Conservation (phyloP, 2,888 invertebrate species). For the Thereva nobilitata region DNA sequence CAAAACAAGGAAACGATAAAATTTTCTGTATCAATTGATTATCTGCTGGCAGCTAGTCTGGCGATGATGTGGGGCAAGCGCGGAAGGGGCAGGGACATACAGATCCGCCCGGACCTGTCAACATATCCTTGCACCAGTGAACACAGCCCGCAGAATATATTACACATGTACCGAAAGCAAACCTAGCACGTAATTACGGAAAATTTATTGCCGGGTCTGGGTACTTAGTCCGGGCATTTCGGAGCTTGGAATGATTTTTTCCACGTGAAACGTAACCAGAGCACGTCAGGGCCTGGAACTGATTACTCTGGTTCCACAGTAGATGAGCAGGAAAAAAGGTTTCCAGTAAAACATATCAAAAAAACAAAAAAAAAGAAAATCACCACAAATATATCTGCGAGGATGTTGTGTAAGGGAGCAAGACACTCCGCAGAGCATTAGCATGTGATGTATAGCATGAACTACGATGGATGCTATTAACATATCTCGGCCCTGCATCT, state of each 20-base stretch:
- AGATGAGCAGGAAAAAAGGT: not conserved
- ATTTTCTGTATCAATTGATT: too few species aligned
- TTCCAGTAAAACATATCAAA: not conserved
- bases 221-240: slow-evolving; percentile 34
- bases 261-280: slow-evolving; percentile 22
- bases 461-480: slow-evolving; percentile 31
- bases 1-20: too few species aligned
- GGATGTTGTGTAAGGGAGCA: slow-evolving; percentile 7
- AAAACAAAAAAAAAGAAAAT: slow-evolving; percentile 1
- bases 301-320: slow-evolving; percentile 9
- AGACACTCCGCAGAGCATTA: slow-evolving; percentile 22
- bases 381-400: slow-evolving; percentile 11
- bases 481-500: slow-evolving; percentile 22
- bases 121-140: slow-evolving; percentile 33
- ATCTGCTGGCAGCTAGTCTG: not conserved
- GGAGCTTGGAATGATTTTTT: not conserved
- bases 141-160: slow-evolving; percentile 26
- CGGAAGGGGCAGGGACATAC: slow-evolving; percentile 14
- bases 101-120: slow-evolving; percentile 30
- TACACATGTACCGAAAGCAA: slow-evolving; percentile 31
- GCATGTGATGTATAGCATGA: slow-evolving; percentile 31
- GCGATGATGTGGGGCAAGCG: not conserved
- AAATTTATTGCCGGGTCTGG: slow-evolving; percentile 38
- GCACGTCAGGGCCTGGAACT: slow-evolving; percentile 16
- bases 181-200: slow-evolving; percentile 37